Conservation (phyloP, 2,888 invertebrate genomes). For the Abrostola tripartita region DNA sequence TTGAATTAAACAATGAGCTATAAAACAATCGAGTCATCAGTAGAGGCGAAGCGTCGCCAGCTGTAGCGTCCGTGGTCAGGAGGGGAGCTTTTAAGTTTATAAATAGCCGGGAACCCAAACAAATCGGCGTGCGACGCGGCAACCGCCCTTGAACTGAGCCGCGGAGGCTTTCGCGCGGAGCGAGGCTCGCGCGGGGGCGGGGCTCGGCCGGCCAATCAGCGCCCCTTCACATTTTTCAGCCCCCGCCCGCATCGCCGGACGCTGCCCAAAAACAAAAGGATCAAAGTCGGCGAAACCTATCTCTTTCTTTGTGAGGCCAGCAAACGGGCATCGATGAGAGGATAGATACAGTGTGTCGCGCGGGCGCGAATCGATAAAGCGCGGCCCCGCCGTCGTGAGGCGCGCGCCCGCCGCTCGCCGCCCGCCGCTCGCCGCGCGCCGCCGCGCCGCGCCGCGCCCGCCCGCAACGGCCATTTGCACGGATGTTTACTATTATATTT, state of each 20-base stretch:
- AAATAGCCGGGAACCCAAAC: conserved; percentile 77
- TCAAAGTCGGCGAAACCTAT: conserved; percentile 89
- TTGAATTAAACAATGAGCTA: neutral
- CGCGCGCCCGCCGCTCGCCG: conserved; percentile 66
- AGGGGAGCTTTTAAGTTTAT: conserved; percentile 58
- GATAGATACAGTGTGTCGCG: conserved; percentile 88
- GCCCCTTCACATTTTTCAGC: conserved; percentile 87
- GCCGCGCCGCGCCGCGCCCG: conserved; percentile 59
- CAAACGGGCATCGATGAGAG: conserved; percentile 87
- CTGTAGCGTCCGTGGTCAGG: conserved; percentile 28
- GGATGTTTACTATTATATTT: conserved; percentile 88
- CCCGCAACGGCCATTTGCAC: conserved; percentile 87
- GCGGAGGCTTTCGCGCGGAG: conserved; percentile 68
- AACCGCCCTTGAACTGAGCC: conserved; percentile 87
- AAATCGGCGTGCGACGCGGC: conserved; percentile 75
- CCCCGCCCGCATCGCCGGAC: conserved; percentile 88
- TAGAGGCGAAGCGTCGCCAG: conserved; percentile 12
- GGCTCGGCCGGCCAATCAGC: conserved; percentile 84
- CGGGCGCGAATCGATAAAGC: conserved; percentile 86
- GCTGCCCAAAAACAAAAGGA: conserved; percentile 89
- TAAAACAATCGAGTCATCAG: conserved; percentile 18
- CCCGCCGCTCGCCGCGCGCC: conserved; percentile 62
- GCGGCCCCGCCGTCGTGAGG: conserved; percentile 67
- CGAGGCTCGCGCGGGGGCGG: conserved; percentile 79
- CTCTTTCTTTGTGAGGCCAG: conserved; percentile 88